These are phyloP conservation scores for Solenodon paradoxus DNA, from an alignment of 2,113 vertebrate species.

Conservation along the genomic window DNA sequence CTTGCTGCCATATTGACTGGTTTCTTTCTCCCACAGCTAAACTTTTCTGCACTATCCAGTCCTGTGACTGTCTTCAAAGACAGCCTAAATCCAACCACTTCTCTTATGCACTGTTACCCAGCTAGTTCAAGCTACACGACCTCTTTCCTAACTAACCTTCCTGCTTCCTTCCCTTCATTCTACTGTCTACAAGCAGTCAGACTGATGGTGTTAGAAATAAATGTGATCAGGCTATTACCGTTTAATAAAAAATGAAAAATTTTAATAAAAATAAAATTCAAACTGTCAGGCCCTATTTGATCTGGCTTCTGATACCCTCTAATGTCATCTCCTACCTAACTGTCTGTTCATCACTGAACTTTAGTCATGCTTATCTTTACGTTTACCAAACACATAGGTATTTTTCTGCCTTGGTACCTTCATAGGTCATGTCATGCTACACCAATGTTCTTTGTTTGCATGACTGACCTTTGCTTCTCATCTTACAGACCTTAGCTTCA, in stretches of 20 bases:
- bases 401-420: not conserved
- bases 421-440: fast-evolving
- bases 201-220: not conserved
- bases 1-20: not conserved
- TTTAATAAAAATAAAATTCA: not conserved
- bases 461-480: not conserved
- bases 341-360: not conserved
- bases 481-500: not conserved
- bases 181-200: not conserved
- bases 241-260: conserved; percentile 1
- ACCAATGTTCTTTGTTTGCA: not conserved
- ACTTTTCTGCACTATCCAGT: not conserved
- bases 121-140: not conserved
- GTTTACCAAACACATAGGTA: not conserved
- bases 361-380: not conserved
- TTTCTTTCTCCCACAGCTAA: not conserved
- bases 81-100: not conserved
- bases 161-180: not conserved
- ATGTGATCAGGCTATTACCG: not conserved
- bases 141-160: not conserved
- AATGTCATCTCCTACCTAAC: not conserved
- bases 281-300: not conserved
- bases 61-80: not conserved
- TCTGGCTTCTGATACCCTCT: not conserved
- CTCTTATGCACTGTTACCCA: not conserved